phyloP scores from a whole-genome alignment of 2,888 invertebrate species.

The Synanthedon vespiformis region DNA sequence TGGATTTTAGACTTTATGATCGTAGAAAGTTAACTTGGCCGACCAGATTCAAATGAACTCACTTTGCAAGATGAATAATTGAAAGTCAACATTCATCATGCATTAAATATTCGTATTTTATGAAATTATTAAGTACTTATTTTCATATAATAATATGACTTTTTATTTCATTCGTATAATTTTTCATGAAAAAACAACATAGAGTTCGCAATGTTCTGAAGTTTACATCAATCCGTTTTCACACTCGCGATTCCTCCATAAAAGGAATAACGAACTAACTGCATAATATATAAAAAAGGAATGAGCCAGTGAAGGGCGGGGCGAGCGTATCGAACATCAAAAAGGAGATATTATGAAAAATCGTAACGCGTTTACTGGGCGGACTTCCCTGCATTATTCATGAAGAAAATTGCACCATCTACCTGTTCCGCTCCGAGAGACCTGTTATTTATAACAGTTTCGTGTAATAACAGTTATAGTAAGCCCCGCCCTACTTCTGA shows the following conservation, averaged over 20 bases:
- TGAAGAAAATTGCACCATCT: constrained; percentile 50
- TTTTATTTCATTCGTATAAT: no score
- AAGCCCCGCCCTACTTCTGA: constrained; percentile 31
- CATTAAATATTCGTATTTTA: no score
- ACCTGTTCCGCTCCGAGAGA: constrained; percentile 32
- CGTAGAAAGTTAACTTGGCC: no score
- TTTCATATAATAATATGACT: no score
- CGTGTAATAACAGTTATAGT: constrained; percentile 40
- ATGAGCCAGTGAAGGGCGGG: constrained; percentile 11
- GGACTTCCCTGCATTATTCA: constrained; percentile 62
- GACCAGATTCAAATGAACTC: no score
- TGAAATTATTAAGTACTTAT: no score
- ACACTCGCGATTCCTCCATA: constrained; percentile 1
- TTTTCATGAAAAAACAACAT: no score
- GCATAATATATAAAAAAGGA: constrained; percentile 40
- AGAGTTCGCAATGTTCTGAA: no score
- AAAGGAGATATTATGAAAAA: constrained; percentile 66
- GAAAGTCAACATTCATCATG: no score
- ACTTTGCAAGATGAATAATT: no score
- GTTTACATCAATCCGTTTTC: not conserved
- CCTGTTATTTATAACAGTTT: constrained; percentile 49
- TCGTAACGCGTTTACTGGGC: constrained; percentile 65
- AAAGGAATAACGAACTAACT: constrained; percentile 37
- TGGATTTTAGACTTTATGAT: no score
- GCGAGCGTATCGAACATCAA: constrained; percentile 33